Evolutionary conservation across 2,797 vertebrate genomes (phyloP).

Genomic region (Protosalanx chinensis): DNA sequence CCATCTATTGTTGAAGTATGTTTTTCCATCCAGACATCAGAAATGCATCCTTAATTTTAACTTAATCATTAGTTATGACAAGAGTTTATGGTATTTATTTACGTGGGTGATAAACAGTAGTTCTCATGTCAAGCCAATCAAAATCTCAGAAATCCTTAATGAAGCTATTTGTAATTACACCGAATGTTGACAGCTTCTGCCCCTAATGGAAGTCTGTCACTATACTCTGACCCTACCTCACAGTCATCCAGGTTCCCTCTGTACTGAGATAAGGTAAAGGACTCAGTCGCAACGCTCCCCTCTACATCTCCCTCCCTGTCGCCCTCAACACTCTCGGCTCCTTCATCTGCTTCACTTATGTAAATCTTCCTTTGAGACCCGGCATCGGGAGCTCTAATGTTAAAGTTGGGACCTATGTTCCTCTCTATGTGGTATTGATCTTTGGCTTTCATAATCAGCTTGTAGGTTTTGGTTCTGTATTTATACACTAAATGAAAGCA

Average conservation of each 20-base stretch:
- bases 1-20: no score
- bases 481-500: constrained; percentile 95
- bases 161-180: constrained; percentile 79
- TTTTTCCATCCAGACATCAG: no score
- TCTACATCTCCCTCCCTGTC: constrained; percentile 73
- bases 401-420: constrained; percentile 81
- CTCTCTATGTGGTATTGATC: constrained; percentile 87
- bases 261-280: constrained; percentile 79
- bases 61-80: not conserved
- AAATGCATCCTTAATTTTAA: not conserved
- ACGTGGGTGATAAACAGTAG: not conserved
- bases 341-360: constrained; percentile 70
- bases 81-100: not conserved
- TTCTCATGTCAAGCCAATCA: not conserved
- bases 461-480: constrained; percentile 91
- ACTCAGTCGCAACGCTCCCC: constrained; percentile 80
- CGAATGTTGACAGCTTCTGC: constrained; percentile 91
- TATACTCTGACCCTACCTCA: constrained; percentile 89
- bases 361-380: constrained; percentile 85
- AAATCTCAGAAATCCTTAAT: constrained; percentile 59
- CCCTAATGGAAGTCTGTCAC: constrained; percentile 88
- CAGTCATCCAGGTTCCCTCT: constrained; percentile 84
- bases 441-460: constrained; percentile 88
- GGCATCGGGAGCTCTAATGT: constrained; percentile 77
- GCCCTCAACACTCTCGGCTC: constrained; percentile 54